Conservation (phyloP, 2,797 vertebrate species). For the Potorous gilbertii region DNA sequence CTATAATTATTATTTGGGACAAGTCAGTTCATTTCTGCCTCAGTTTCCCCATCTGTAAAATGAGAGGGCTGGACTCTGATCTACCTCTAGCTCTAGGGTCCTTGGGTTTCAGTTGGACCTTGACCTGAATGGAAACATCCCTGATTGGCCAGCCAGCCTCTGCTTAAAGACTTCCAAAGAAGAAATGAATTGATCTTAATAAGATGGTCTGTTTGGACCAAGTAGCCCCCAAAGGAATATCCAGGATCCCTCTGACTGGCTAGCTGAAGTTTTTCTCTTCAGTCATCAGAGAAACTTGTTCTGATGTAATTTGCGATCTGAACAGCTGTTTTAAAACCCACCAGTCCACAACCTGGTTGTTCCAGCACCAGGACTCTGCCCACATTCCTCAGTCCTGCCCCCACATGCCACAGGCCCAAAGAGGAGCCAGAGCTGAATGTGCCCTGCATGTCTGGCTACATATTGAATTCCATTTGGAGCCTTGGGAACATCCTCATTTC, state of each 20-base stretch:
- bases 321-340: conserved; percentile 41
- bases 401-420: not conserved
- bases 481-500: not conserved
- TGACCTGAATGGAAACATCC: not conserved
- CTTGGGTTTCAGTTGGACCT: not conserved
- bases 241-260: not conserved
- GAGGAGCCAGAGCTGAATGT: not conserved
- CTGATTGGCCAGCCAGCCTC: not conserved
- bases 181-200: not conserved
- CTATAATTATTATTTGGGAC: not conserved
- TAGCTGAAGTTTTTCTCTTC: not conserved
- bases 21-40: not conserved
- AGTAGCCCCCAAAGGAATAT: not conserved
- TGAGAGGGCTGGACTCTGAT: not conserved
- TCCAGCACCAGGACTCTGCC: not conserved
- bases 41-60: not conserved
- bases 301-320: conserved; percentile 16
- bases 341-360: not conserved
- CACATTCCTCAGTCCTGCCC: conserved; percentile 31
- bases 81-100: too few species aligned
- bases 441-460: not conserved
- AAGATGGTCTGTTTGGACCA: not conserved
- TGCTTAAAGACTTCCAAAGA: not conserved
- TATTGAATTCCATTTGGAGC: not conserved
- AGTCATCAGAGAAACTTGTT: conserved; percentile 30